Evolutionary conservation across 2,888 invertebrate species (phyloP).

Genomic region (Rhaphigaster nebulosa): DNA sequence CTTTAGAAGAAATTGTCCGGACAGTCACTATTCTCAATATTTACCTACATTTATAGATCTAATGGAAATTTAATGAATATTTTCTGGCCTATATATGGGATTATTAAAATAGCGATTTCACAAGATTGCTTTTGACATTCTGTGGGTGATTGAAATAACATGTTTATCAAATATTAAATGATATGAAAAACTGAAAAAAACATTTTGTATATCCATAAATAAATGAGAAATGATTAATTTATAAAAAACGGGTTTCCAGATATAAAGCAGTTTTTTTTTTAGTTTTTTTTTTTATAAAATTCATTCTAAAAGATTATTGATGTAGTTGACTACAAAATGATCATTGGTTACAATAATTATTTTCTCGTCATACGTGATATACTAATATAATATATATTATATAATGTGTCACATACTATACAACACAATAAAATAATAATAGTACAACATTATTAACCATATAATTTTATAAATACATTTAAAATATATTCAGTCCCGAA

Average conservation of each 20-base stretch:
- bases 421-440: constrained; percentile 41
- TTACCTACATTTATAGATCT: no score
- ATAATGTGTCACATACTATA: constrained; percentile 8
- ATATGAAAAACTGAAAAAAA: constrained; percentile 12
- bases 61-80: no score
- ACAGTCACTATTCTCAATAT: no score
- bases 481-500: no score
- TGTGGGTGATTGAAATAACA: neutral
- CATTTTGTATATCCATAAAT: neutral
- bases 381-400: constrained; percentile 9
- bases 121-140: neutral
- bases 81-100: neutral
- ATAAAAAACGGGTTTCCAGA: neutral
- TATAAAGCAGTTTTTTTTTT: neutral
- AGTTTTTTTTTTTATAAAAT: neutral
- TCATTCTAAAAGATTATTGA: constrained; percentile 20
- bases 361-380: neutral
- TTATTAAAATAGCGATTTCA: neutral
- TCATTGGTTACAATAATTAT: constrained; percentile 39
- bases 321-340: constrained; percentile 2
- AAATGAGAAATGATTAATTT: neutral
- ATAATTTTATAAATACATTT: no score
- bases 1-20: neutral
- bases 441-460: neutral
- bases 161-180: constrained; percentile 18